Conservation (phyloP, 2,888 invertebrate species). For the Hyposoter dolosus region DNA sequence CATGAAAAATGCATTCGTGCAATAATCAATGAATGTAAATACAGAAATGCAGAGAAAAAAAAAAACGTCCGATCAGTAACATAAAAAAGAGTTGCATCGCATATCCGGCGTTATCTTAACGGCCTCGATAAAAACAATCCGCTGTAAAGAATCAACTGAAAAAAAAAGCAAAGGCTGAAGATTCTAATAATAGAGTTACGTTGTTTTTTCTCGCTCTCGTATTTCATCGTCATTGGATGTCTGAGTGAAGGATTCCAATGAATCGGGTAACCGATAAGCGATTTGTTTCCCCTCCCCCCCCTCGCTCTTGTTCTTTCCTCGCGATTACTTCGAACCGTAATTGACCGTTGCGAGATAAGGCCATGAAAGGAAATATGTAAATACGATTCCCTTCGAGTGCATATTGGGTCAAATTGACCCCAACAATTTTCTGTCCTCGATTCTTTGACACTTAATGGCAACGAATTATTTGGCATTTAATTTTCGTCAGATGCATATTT, state of each 20-base stretch:
- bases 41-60: not conserved
- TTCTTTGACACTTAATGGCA: no score
- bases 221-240: conserved; percentile 14
- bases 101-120: conserved; percentile 46
- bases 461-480: no score
- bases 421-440: no score
- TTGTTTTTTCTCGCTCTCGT: conserved; percentile 11
- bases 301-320: not conserved
- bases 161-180: conserved; percentile 15
- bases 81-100: conserved; percentile 30
- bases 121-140: conserved; percentile 34
- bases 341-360: conserved; percentile 65
- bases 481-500: no score
- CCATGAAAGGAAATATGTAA: conserved; percentile 12
- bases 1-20: not conserved
- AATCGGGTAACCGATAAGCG: conserved; percentile 68
- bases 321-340: conserved; percentile 56
- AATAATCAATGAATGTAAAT: not conserved
- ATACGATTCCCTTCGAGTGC: conserved; percentile 1
- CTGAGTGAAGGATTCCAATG: conserved; percentile 49
- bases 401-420: no score
- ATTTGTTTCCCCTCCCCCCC: not conserved
- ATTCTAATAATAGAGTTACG: conserved; percentile 58
- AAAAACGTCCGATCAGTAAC: conserved; percentile 10
- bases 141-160: not conserved